These are phyloP conservation scores for Lypha dubia DNA, from an alignment of 2,888 invertebrate genomes.

Conservation along the genomic window DNA sequence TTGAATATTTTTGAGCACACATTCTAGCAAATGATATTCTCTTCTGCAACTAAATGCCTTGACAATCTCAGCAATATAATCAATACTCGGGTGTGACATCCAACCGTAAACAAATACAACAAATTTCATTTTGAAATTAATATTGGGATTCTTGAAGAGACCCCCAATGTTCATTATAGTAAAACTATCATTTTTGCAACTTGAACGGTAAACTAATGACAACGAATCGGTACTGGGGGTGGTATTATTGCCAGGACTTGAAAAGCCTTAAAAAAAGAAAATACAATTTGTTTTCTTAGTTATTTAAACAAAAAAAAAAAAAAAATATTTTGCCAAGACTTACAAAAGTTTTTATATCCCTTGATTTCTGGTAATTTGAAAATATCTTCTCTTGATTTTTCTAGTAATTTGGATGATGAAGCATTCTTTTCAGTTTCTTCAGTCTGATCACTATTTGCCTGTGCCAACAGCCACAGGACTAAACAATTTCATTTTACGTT, in stretches of 20 bases:
- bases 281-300: background rate
- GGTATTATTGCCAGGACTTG: conserved; percentile 38
- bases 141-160: conserved; percentile 73
- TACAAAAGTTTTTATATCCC: conserved; percentile 15
- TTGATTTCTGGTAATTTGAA: background rate
- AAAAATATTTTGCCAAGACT: conserved; percentile 12
- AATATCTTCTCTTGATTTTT: background rate
- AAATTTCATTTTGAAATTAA: conserved; percentile 74
- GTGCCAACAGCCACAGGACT: background rate
- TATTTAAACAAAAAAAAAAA: too few species aligned
- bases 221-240: conserved; percentile 74
- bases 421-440: too few species aligned
- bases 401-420: too few species aligned
- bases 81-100: conserved; percentile 73
- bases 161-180: conserved; percentile 72
- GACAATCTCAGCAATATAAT: conserved; percentile 64
- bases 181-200: conserved; percentile 72
- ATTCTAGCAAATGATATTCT: conserved; percentile 75
- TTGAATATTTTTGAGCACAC: conserved; percentile 80
- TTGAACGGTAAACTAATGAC: conserved; percentile 73
- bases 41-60: conserved; percentile 79
- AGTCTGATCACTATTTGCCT: too few species aligned
- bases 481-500: background rate
- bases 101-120: conserved; percentile 79
- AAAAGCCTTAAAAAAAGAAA: conserved; percentile 65